Evolutionary conservation across 2,797 vertebrate species (phyloP).

Genomic region (Intellagama lesueurii): DNA sequence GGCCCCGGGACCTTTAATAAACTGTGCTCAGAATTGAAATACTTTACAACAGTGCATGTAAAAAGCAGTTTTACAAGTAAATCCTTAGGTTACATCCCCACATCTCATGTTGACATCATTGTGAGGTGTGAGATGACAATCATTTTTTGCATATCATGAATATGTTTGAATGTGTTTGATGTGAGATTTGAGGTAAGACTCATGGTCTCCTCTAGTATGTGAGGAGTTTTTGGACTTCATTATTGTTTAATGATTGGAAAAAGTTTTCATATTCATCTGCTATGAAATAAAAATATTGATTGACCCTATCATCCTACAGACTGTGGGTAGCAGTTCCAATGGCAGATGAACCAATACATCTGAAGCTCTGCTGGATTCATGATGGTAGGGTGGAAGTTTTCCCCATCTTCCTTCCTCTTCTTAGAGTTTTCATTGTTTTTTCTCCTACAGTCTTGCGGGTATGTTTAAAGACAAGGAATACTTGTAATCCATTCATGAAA

Average conservation of each 20-base stretch:
- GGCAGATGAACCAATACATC: background rate
- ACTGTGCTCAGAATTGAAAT: background rate
- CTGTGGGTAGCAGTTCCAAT: background rate
- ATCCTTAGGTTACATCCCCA: background rate
- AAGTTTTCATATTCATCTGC: background rate
- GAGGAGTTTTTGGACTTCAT: background rate
- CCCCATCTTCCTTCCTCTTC: background rate
- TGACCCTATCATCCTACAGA: background rate
- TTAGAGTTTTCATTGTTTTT: background rate
- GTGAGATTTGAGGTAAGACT: background rate
- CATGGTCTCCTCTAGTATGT: background rate
- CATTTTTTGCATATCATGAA: background rate
- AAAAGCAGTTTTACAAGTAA: background rate
- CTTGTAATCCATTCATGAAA: background rate
- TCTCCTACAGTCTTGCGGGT: background rate
- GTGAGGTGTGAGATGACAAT: background rate
- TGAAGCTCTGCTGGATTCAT: background rate
- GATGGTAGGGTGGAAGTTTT: background rate
- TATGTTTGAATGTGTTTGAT: background rate
- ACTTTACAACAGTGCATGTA: background rate
- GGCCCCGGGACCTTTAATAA: background rate
- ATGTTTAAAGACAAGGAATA: background rate
- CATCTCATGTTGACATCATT: background rate
- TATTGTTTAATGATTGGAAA: background rate
- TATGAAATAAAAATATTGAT: slow-evolving; percentile 2